Evolutionary conservation across 2,113 vertebrate species (phyloP), one percentile per base, ranked within the genome.

Genomic region (Percina caprodes): DNA sequence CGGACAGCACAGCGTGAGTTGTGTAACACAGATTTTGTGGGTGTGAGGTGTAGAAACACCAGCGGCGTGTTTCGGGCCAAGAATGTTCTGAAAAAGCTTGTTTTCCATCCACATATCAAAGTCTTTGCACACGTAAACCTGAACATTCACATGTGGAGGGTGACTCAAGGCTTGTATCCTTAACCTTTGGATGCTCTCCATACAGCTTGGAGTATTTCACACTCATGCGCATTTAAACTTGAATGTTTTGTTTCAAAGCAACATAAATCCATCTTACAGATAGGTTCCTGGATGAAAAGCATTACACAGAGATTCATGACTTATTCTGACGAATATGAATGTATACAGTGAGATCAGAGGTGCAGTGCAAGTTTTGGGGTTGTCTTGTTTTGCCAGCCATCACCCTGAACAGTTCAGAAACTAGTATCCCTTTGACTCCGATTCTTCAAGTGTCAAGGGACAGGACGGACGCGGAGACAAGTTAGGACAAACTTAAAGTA

Each of bases 1-100:
- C 8, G 9, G 39, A 39, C 39, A 10, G 9, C 39, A 23, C n/a
- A 59, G 19, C 19, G 1, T 33, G 55, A 69, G 46, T 55, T 81
- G 79, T 48, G 65, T 30, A 54, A 62, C 23, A 12, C 21, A 56
- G 70, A 7, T 67, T 67, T 18, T 62, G 48, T 16, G 63, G 21
- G 35, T 69, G 71, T 48, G 65, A 55, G n/a, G 5, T n/a, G 69
- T 30, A 70, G 49, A 70, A 82, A 65, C 61, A 42, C 10, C 52
- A 58, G 21, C n/a, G 1, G 11, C 1, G 16, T 3, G 42, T 60
- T 67, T 23, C 1, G 15, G 21, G 52, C 55, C 72, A 58, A 58
- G 59, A 82, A 71, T 51, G 51, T 56, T 76, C 51, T 65, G 24
- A 21, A 75, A 81, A 74, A 62, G 46, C 54, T 21, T 0, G 23